Base-by-base conservation (phyloP, 2,113 vertebrate genomes). In the Cichladusa arquata region DNA sequence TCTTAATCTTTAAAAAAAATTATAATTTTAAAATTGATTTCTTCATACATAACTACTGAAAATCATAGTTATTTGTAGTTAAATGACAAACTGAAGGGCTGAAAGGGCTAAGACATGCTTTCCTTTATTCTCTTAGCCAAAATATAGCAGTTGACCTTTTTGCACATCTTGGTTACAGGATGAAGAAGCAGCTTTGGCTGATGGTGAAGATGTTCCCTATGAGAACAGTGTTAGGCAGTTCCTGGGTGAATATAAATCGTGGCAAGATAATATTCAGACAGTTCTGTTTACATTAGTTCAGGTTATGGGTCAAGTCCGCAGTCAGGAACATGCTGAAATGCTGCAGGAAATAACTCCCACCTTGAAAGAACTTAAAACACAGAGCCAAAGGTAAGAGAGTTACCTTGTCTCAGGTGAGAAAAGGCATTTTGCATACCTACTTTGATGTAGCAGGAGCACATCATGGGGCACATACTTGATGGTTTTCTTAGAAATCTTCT, bases 181-280 rank as follows among this genome's bases (percentile, higher is more conserved):
- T 90, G 99, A 99, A 98, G 99, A 99, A 97, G 99, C 98, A 0
- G 99, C 99, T 25, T 58, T 99, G 95, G 98, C 98, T 6, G 99
- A 99, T 24, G 99, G 99, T 66, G 99, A 99, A 97, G 99, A 99
- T 73, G 98, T 99, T 97, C 98, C 98, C 19, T 99, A 99, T 81
- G 99, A 99, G 88, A 99, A 98, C 71, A 99, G 99, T 60, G 99
- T 99, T 91, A 98, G 99, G 47, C 99, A 99, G 95, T 99, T 99
- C 97, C 98, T 99, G 96, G 97, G 98, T 2, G 99, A 99, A 98
- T 99, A 99, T 97, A 99, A 99, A 93, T 99, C 98, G 0, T 99
- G 99, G 99, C 99, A 99, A 94, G 99, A 99, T 97, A 99, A 99
- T 97, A 98, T 99, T 97, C 99, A 99, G 98, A 98, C 99, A 9